phyloP scores from a whole-genome alignment of 2,113 vertebrate species.

The Ictalurus furcatus region DNA sequence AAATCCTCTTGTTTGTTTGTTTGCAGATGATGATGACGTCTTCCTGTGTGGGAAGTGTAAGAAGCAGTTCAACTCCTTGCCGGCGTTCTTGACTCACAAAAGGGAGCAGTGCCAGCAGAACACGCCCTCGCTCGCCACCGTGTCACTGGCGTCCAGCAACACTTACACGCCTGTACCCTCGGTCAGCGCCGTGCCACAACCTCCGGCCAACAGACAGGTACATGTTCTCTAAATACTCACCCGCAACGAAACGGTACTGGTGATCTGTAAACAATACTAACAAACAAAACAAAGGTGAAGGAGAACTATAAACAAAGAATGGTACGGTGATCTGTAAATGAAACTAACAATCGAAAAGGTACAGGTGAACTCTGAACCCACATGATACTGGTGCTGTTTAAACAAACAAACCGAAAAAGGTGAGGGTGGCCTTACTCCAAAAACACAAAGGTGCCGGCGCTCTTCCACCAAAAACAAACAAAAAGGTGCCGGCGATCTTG shows the following conservation, averaged over 20 bases:
- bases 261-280: background rate
- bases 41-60: conserved; percentile 99
- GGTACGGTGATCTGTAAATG: background rate
- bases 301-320: background rate
- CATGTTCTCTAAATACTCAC: background rate
- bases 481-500: too few relatives aligned
- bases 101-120: conserved; percentile 92
- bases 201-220: conserved; percentile 86
- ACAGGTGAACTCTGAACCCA: too few relatives aligned
- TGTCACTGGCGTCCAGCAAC: conserved; percentile 86
- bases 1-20: background rate
- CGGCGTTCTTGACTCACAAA: conserved; percentile 94
- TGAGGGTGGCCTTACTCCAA: too few relatives aligned
- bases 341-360: background rate
- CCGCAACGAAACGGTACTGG: background rate
- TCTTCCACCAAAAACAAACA: too few relatives aligned
- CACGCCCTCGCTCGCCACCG: conserved; percentile 84
- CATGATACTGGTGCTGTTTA: too few relatives aligned
- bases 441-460: too few relatives aligned
- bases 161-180: conserved; percentile 80
- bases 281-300: too few relatives aligned
- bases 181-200: conserved; percentile 78
- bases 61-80: conserved; percentile 95
- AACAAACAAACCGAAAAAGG: too few relatives aligned
- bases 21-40: conserved; percentile 82